A percentile compares a stretch with the other conserved stretches of the same genome.
phyloP scores from a whole-genome alignment of 1,140 invertebrate species.

The Microplitis demolitor region DNA sequence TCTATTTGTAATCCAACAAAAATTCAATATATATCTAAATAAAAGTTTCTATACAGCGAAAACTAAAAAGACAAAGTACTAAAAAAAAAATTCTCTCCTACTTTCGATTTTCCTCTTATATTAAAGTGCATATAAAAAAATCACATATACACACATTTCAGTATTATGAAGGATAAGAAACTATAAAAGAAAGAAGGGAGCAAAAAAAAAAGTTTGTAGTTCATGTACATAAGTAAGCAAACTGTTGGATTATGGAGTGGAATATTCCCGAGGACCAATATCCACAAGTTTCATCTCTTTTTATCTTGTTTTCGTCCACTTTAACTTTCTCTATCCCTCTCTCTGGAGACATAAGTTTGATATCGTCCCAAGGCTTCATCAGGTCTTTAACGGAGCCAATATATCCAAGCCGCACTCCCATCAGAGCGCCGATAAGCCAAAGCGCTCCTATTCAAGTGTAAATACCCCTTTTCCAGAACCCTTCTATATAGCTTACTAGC shows the following conservation, averaged over 20 bases:
- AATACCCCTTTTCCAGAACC: conserved; percentile 37
- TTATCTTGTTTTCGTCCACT: not conserved
- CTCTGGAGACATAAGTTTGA: conserved; percentile 33
- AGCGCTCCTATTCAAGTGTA: conserved; percentile 43
- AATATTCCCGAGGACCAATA: conserved; percentile 34
- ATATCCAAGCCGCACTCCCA: conserved; percentile 31
- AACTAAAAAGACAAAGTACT: not conserved
- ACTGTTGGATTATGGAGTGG: conserved; percentile 9
- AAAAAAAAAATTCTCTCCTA: not conserved
- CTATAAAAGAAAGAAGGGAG: not conserved
- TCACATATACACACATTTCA: too few species aligned
- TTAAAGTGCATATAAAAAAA: not conserved
- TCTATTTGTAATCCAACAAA: not conserved
- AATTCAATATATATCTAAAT: not conserved
- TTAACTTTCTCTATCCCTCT: too few species aligned
- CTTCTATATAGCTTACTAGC: not conserved
- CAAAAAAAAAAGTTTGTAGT: not conserved
- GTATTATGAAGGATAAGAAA: too few species aligned
- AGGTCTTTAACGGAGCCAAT: conserved; percentile 39
- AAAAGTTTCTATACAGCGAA: not conserved
- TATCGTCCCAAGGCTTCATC: conserved; percentile 36
- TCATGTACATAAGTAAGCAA: conserved; percentile 15
- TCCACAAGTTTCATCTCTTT: conserved; percentile 10
- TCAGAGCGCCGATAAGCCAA: conserved; percentile 42
- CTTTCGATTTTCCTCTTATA: not conserved